Percentiles rank a stretch among this genome's conserved stretches.
phyloP scores from a whole-genome alignment of 1,140 invertebrate genomes.

The Temnothorax curvispinosus region DNA sequence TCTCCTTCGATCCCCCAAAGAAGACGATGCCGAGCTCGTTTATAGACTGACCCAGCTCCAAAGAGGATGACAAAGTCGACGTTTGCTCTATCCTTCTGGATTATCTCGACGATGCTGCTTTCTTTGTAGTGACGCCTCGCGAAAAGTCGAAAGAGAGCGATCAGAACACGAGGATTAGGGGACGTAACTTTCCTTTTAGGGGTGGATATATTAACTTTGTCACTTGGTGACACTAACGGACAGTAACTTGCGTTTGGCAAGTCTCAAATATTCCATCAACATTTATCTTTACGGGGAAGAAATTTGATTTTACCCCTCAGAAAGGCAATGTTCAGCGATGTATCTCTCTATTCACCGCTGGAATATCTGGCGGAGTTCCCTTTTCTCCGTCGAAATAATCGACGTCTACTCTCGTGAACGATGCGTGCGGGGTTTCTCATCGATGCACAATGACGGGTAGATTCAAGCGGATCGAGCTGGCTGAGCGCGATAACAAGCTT shows the following conservation, averaged over 20 bases:
- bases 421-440: conserved; percentile 48
- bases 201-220: conserved; percentile 35
- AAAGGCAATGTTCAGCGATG: neutral
- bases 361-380: neutral
- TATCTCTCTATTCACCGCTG: neutral
- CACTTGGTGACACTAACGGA: conserved; percentile 9
- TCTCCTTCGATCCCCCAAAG: conserved; percentile 55
- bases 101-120: conserved; percentile 48
- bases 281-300: neutral
- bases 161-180: conserved; percentile 22
- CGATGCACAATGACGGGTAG: conserved; percentile 58
- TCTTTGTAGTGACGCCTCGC: conserved; percentile 2
- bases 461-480: conserved; percentile 69
- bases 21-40: conserved; percentile 23
- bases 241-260: neutral
- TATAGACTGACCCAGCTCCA: conserved; percentile 29
- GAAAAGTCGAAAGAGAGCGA: neutral
- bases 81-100: conserved; percentile 52
- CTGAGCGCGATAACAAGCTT: conserved; percentile 73
- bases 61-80: conserved; percentile 59
- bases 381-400: conserved; percentile 37
- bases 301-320: neutral
- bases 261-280: neutral
- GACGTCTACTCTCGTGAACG: conserved; percentile 45
- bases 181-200: conserved; percentile 17